Base-by-base conservation (phyloP, 1,140 invertebrate genomes). In the Ctenoplectra terminalis region DNA sequence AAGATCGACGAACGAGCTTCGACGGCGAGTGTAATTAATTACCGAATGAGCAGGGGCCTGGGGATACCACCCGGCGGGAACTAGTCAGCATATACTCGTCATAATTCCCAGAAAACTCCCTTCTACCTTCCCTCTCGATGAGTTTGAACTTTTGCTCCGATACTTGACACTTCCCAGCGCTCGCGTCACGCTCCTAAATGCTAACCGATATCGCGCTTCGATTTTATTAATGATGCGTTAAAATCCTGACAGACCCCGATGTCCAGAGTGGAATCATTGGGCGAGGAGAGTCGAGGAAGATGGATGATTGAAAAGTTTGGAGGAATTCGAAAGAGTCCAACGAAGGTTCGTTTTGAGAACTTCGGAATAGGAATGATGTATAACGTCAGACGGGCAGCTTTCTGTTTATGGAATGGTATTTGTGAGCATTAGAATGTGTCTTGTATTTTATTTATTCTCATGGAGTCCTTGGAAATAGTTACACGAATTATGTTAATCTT, bases 21-120 rank as follows among this genome's bases (percentile, higher is more conserved):
- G 89, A 88, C 87, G 85, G 82, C 83, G 87, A 86, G 84, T 89
- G 88, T 92, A 92, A 92, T 92, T 92, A 92, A 92, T 92, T 92
- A 92, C 88, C 83, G 63, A 90, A 85, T 86, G 79, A 88, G 84
- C 85, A 79, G 76, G 78, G 80, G 88, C 86, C 84, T 85, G 78
- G 84, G 88, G 83, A 83, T 84, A 88, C 87, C 90, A 91, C 92
- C 91, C 92, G 84, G 91, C 88, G 85, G 90, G 89, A 90, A 87
- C 88, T 82, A 86, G 84, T 90, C 85, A 88, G 90, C 88, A 90
- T 90, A 90, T 87, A 87, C 88, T 91, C 88, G 89, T 91, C 91
- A 92, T 91, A 90, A 90, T 90, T 92, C 90, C 88, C 84, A 90
- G 90, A 90, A 91, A 56, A 66, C 80, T 82, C 81, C 85, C 77